Conservation (phyloP, 2,113 vertebrate species). For the Sander lucioperca region DNA sequence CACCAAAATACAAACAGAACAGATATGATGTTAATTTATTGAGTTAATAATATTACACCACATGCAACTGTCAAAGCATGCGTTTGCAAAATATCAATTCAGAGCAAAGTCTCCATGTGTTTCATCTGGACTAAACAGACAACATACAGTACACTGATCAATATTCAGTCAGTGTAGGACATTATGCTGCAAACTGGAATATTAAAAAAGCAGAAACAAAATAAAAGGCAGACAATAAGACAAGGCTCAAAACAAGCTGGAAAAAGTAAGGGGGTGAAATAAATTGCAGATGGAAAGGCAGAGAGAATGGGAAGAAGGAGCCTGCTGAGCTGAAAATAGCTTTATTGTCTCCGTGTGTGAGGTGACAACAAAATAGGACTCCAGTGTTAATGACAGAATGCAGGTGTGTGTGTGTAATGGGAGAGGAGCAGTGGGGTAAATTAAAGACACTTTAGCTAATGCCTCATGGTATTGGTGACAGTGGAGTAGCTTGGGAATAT, state of each 20-base stretch:
- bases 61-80: not conserved
- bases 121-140: not conserved
- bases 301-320: not conserved
- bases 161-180: not conserved
- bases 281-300: not conserved
- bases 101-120: not conserved
- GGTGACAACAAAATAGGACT: not conserved
- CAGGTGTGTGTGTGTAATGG: constrained; percentile 4
- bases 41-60: not conserved
- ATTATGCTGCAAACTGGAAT: not conserved
- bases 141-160: not conserved
- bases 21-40: not conserved
- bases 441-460: not conserved
- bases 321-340: constrained; percentile 7
- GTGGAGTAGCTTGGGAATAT: not conserved
- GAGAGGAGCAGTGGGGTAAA: not conserved
- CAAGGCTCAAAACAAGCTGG: not conserved
- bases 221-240: not conserved
- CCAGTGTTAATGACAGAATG: constrained; percentile 28
- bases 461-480: not conserved
- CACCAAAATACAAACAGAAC: not conserved
- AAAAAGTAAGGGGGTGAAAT: not conserved
- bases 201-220: not conserved
- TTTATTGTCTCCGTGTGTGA: not conserved
- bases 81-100: not conserved